Evolutionary conservation across 1,140 invertebrate genomes (phyloP), one percentile per base, ranked within the genome.

Genomic region (Cataglyphis hispanica): DNA sequence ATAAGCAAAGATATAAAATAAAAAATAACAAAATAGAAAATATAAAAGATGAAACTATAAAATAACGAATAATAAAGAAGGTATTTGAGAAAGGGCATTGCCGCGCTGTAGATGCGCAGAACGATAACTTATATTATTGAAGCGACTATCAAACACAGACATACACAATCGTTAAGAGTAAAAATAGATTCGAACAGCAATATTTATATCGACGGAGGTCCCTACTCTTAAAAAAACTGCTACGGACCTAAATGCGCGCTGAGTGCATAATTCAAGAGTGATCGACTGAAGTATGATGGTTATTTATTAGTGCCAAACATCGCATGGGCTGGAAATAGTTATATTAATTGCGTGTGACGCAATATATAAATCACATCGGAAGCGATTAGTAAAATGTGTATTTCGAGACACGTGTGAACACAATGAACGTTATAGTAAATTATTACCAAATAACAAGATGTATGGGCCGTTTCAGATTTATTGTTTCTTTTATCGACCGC

Each of bases 241-340:
- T 37, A 0, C 25, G 16, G 31, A 19, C 34, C 34, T 69, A 80
- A 69, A 46, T 77, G 46, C 63, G 16, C 46, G 37, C 16, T 40
- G 64, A 56, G 22, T 58, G 46, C 77, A 80, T 80, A 56, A 80
- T 69, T 80, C 34, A 69, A 67, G 34, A 40, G 31, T 69, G 40
- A 80, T 80, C 64, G 46, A 80, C 50, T 37, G 37, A 16, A 40
- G 16, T 69, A 8, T 22, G 50, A 80, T 27, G 50, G 34, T 19
- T 46, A 69, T 80, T 80, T 80, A 56, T 80, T 67, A 67, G 31
- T 43, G 40, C 19, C 63, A 56, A 37, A 80, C 69, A 78, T 69
- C 31, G 6, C 34, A 22, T 46, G 34, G 46, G 31, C 34, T n/a
- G 25, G 31, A 66, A 11, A 80, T 80, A 40, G 50, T 58, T 69